A percentile compares a stretch with the other conserved stretches of the same genome.
Conservation (phyloP, 2,888 invertebrate genomes). For the Eumacrocentrus americanus region DNA sequence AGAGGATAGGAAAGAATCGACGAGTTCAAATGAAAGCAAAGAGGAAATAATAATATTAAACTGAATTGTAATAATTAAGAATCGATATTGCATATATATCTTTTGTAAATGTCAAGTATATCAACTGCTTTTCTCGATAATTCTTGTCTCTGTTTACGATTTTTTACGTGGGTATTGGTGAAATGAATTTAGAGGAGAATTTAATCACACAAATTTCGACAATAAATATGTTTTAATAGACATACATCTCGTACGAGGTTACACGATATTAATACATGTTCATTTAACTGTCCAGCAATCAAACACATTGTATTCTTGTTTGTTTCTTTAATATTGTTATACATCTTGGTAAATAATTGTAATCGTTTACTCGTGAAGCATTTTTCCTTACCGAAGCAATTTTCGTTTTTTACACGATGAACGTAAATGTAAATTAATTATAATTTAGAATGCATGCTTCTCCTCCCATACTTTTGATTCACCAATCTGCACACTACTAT, state of each 20-base stretch:
- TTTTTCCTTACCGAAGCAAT: conserved; percentile 21
- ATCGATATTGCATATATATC: too few relatives aligned
- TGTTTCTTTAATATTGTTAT: conserved; percentile 46
- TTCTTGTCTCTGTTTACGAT: too few relatives aligned
- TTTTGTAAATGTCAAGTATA: too few relatives aligned
- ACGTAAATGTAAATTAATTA: conserved; percentile 35
- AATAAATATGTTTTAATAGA: conserved; percentile 63
- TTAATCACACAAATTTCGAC: too few relatives aligned
- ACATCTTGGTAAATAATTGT: conserved; percentile 51
- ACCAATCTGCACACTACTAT: not conserved
- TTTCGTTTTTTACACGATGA: conserved; percentile 33
- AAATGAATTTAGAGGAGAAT: too few relatives aligned
- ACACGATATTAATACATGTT: conserved; percentile 62
- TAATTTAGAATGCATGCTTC: conserved; percentile 34
- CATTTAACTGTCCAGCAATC: conserved; percentile 63
- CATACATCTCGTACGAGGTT: conserved; percentile 62
- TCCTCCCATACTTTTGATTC: not conserved
- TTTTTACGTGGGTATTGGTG: too few relatives aligned
- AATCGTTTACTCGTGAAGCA: conserved; percentile 35
- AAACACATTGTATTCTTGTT: conserved; percentile 57
- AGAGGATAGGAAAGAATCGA: conserved; percentile 63
- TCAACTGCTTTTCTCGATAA: too few relatives aligned
- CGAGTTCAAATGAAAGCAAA: conserved; percentile 62
- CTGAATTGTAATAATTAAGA: not conserved
- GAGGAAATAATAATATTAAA: conserved; percentile 42